Percentiles rank a stretch among this genome's conserved stretches.
These are phyloP conservation scores for Cheilosia soror DNA, from an alignment of 2,888 invertebrate species.

Conservation along the genomic window DNA sequence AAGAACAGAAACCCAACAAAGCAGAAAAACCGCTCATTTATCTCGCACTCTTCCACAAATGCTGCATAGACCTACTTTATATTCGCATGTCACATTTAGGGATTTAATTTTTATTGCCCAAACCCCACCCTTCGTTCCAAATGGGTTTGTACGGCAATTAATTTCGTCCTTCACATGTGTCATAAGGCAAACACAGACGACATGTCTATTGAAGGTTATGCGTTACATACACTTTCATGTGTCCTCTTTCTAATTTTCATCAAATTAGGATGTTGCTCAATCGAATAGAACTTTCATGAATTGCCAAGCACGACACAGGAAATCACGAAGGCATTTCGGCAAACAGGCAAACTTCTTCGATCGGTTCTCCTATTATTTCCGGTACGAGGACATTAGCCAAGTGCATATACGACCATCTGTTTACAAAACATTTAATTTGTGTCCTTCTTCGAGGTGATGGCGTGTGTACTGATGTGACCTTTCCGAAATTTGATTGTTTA, in stretches of 20 bases:
- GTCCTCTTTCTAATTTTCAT: slow-evolving; percentile 44
- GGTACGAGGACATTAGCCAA: background rate
- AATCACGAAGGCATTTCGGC: slow-evolving; percentile 22
- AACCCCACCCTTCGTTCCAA: background rate
- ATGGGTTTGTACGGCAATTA: slow-evolving; percentile 64
- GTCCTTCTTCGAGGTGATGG: slow-evolving; percentile 17
- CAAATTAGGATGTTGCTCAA: slow-evolving; percentile 44
- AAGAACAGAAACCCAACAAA: slow-evolving; percentile 18
- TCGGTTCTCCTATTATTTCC: slow-evolving; percentile 37
- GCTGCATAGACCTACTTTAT: background rate
- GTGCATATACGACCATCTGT: background rate
- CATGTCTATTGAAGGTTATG: slow-evolving; percentile 33
- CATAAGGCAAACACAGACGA: slow-evolving; percentile 19
- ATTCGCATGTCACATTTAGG: slow-evolving; percentile 47
- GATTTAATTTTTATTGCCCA: slow-evolving; percentile 60
- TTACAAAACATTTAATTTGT: slow-evolving; percentile 25
- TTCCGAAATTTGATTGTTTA: slow-evolving; percentile 36
- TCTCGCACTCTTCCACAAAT: slow-evolving; percentile 8
- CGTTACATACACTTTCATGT: background rate
- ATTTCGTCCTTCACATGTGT: slow-evolving; percentile 66
- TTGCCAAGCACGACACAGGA: slow-evolving; percentile 17
- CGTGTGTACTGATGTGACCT: background rate
- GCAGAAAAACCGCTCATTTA: slow-evolving; percentile 29
- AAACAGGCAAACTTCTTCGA: slow-evolving; percentile 31
- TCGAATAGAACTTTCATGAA: slow-evolving; percentile 24